Evolutionary conservation across 2,888 invertebrate genomes (phyloP), one percentile per base, ranked within the genome.

Genomic region (Tiliacea citrago): DNA sequence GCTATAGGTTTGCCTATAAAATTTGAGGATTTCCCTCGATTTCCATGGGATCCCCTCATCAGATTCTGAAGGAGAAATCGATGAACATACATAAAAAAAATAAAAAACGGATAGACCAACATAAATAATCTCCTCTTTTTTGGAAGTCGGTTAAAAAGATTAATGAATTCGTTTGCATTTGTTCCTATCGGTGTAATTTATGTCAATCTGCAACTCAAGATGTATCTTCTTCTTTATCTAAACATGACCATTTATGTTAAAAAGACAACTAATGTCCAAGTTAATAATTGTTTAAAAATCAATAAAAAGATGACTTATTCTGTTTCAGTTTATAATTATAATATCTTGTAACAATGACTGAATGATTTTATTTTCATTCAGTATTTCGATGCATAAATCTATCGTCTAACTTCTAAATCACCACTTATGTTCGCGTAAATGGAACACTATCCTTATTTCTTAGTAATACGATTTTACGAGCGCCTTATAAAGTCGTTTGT

Each of bases 401-500:
- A 45, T 7, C 10, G 5, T 24, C 24, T 51, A 51, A 45, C 35
- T 58, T 6, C 16, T 2, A 39, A 61, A 55, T 35, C 51, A 29
- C 18, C 24, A n/a, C 13, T 16, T 21, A 53, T 2, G 35, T 21
- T 72, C 39, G 75, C 73, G 29, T 47, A 35, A 81, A 66, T 62
- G 62, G 58, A 73, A 62, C 39, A 21, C 5, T 13, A 5, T 16
- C 77, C 16, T 81, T 74, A 73, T 63, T 29, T 61, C 55, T 77
- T 47, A 53, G 51, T 66, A 60, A 75, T 57, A 66, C 53, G 57
- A 29, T 81, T 79, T 86, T 51, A 86, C 73, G 82, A 81, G 49
- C 57, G 29, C 24, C 62, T 71, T 75, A 73, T 77, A 84, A 60
- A 75, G 84, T 68, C 57, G 77, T 77, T 75, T 49, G 60, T 83